phyloP scores from a whole-genome alignment of 2,888 invertebrate genomes.

The Minunthozetes semirufus region DNA sequence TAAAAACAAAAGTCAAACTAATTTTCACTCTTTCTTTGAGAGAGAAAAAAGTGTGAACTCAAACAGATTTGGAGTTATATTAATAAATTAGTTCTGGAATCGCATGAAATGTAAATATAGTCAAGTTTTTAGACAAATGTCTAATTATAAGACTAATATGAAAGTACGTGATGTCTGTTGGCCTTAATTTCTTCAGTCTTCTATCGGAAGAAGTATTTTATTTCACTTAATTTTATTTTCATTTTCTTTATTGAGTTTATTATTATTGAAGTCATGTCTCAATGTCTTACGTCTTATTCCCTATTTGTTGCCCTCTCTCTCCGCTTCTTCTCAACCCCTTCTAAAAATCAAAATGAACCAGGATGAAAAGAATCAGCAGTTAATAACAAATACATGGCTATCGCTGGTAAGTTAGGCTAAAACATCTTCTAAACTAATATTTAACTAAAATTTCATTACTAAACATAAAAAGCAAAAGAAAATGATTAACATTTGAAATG shows the following conservation, averaged over 20 bases:
- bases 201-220: background rate
- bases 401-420: constrained; percentile 65
- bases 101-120: constrained; percentile 1
- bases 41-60: background rate
- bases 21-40: background rate
- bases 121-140: background rate
- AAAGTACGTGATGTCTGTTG: constrained; percentile 35
- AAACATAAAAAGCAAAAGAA: background rate
- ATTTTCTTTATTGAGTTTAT: background rate
- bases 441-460: background rate
- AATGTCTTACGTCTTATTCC: constrained; percentile 40
- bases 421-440: constrained; percentile 16
- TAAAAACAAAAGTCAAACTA: background rate
- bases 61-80: background rate
- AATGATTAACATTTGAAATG: background rate
- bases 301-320: constrained; percentile 62
- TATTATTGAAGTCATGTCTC: constrained; percentile 34
- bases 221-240: background rate
- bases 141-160: constrained; percentile 1
- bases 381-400: constrained; percentile 93
- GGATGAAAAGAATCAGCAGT: constrained; percentile 95
- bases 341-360: constrained; percentile 48
- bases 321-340: constrained; percentile 54
- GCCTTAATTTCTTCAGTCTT: constrained; percentile 19
- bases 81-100: background rate